Conservation (phyloP, 35 echinoderm and acorn worm species). For the Anneissia japonica region DNA sequence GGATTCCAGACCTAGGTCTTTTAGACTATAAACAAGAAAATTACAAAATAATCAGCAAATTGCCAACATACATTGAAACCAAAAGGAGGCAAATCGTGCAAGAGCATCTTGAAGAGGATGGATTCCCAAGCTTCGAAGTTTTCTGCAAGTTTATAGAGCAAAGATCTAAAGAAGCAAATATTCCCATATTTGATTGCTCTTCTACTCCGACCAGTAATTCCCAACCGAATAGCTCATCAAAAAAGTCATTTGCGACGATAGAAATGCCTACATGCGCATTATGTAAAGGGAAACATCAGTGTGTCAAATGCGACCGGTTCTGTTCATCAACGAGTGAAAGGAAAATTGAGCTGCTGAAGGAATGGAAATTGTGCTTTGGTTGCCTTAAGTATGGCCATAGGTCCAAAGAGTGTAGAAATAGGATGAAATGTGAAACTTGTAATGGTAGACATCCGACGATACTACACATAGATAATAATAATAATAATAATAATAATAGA, state of each 20-base stretch:
- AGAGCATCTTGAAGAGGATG: neutral
- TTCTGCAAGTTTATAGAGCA: neutral
- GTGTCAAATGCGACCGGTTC: neutral
- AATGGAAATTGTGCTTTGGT: neutral
- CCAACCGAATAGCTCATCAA: neutral
- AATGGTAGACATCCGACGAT: conserved; percentile 8
- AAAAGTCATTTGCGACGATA: neutral
- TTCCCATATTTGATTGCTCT: neutral
- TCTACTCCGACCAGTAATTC: neutral
- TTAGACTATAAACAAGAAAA: neutral
- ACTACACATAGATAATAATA: neutral
- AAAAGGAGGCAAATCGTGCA: neutral
- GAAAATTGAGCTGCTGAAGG: neutral
- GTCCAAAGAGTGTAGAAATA: neutral
- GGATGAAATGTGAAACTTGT: neutral
- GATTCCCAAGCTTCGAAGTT: neutral
- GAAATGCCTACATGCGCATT: neutral
- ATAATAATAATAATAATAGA: neutral
- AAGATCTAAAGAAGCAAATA: neutral
- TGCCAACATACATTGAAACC: neutral
- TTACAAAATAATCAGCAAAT: neutral
- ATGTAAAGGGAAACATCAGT: neutral
- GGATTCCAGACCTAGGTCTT: neutral
- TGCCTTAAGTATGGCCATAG: neutral
- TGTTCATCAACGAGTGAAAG: neutral